These are phyloP conservation scores for Rhinolophus ferrumequinum DNA, from an alignment of 2,113 vertebrate genomes.

Conservation along the genomic window DNA sequence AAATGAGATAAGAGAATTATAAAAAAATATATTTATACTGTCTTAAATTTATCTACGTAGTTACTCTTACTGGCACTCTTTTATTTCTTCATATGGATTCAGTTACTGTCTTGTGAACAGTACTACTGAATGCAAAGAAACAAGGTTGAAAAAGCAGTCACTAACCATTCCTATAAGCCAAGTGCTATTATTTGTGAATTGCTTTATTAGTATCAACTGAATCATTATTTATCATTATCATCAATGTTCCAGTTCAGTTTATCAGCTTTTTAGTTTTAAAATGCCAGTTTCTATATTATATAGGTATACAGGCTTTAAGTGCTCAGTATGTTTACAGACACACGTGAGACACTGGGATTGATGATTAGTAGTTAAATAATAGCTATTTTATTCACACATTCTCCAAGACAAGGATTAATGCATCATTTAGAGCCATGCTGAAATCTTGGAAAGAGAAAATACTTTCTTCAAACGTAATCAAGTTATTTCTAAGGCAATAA, in stretches of 20 bases:
- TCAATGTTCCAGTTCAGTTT: not conserved
- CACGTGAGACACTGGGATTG: not conserved
- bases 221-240: not conserved
- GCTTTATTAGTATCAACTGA: not conserved
- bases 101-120: not conserved
- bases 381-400: not conserved
- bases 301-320: not conserved
- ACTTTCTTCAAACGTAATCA: not conserved
- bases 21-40: not conserved
- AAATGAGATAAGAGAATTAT: not conserved
- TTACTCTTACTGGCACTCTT: not conserved
- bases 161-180: not conserved
- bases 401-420: not conserved
- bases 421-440: not conserved
- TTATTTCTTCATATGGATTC: not conserved
- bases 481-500: not conserved
- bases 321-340: not conserved
- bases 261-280: conserved; percentile 5
- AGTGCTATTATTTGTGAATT: not conserved
- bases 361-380: not conserved
- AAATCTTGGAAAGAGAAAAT: not conserved
- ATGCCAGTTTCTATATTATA: not conserved
- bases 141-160: not conserved
- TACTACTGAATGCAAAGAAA: not conserved
- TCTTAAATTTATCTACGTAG: not conserved